phyloP scores from a whole-genome alignment of 2,888 invertebrate genomes.

The Mesochorus sp. region DNA sequence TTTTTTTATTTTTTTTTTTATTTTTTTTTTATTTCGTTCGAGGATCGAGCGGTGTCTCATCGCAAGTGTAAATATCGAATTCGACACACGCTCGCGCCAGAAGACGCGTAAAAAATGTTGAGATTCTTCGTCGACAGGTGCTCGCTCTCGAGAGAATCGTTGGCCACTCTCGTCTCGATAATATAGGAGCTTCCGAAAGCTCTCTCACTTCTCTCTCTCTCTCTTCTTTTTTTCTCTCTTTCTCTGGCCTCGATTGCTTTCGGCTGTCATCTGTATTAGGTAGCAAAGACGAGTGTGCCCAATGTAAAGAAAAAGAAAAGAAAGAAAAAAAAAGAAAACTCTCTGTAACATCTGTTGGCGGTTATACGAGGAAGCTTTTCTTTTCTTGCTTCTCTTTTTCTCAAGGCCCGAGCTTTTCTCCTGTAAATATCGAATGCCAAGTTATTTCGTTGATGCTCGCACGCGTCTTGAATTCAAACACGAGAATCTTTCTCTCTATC shows the following conservation, averaged over 20 bases:
- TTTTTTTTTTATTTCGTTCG: too few relatives aligned
- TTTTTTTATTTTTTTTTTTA: too few relatives aligned
- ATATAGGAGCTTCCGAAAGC: constrained; percentile 17
- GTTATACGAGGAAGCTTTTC: constrained; percentile 43
- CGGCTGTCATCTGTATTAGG: background rate
- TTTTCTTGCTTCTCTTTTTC: constrained; percentile 9
- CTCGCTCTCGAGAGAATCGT: constrained; percentile 4
- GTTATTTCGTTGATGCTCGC: constrained; percentile 52
- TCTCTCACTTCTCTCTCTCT: background rate
- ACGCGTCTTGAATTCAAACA: constrained; percentile 56
- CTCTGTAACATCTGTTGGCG: constrained; percentile 36
- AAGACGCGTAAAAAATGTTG: constrained; percentile 48
- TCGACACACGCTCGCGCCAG: constrained; percentile 1
- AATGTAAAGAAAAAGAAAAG: constrained; percentile 1
- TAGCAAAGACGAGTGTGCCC: too few relatives aligned
- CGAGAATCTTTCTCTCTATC: constrained; percentile 4
- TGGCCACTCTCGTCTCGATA: constrained; percentile 45
- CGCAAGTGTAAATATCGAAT: too few relatives aligned
- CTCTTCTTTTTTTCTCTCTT: background rate
- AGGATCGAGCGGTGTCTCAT: too few relatives aligned
- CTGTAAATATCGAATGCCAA: constrained; percentile 48
- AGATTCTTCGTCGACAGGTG: constrained; percentile 36
- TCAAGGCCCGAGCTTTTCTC: constrained; percentile 4
- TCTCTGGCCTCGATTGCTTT: constrained; percentile 24
- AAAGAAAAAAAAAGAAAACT: constrained; percentile 18